Evolutionary conservation across 2,888 invertebrate species (phyloP), one percentile per base, ranked within the genome.

Genomic region (Metacarcinus magister): DNA sequence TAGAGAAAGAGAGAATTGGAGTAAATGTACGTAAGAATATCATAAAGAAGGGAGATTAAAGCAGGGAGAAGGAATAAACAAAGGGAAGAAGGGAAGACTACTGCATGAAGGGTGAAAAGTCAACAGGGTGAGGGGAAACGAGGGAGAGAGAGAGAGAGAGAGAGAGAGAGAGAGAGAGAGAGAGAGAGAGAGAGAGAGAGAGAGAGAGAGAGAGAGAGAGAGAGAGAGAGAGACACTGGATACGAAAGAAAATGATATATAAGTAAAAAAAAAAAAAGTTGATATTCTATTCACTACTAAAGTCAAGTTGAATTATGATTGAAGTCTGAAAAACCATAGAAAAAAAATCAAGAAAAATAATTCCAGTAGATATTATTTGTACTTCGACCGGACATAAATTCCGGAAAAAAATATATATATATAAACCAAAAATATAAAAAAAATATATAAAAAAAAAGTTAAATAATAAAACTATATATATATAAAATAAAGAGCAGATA

Each of bases 101-200:
- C 44, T 10, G 46, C n/a, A 46, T 91, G 44, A 44, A 91, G 46
- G 91, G 44, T 43, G 46, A 91, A n/a, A 44, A 46, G 46, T 91
- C 43, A n/a, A 44, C 43, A 46, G 23, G 28, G 82, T 44, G 23
- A 93, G 19, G 67, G 48, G 67, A 43, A 23, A 23, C 16, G 75
- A 67, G 60, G 23, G 75, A 67, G 60, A 67, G 60, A 75, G 67
- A 67, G 60, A 39, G 32, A 60, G 75, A 43, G 93, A n/a, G 39
- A 92, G 60, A 67, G 93, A 32, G 67, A 67, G 60, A 32, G 39
- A 67, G 75, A 67, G 75, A 93, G 67, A 43, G 75, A 93, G 43
- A 75, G 19, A 93, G 43, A 67, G 43, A 54, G 32, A 92, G 44
- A 92, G 28, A 46, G 90, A 90, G 90, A 43, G 90, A 44, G 16